These are phyloP conservation scores for Uria lomvia DNA, from an alignment of 2,113 vertebrate species.

Conservation along the genomic window DNA sequence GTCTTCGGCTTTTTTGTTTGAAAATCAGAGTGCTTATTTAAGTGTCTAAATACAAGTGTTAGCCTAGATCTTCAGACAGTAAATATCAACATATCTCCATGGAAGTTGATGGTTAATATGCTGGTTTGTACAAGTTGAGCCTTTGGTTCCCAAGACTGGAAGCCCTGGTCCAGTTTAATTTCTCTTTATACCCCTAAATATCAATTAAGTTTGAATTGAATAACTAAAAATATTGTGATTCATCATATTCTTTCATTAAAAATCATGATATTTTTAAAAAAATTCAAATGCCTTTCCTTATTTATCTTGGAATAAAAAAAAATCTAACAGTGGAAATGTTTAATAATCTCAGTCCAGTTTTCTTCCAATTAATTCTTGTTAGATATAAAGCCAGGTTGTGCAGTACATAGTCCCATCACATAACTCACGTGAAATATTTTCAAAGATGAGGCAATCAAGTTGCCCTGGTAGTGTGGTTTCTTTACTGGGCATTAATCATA, in stretches of 20 bases:
- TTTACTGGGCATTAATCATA: slow-evolving; percentile 7
- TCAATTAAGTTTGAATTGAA: not conserved
- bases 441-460: not conserved
- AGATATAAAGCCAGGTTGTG: not conserved
- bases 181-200: not conserved
- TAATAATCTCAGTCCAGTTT: not conserved
- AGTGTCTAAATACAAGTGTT: not conserved
- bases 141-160: not conserved
- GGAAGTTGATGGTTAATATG: not conserved
- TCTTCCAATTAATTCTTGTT: not conserved
- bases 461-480: not conserved
- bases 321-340: not conserved
- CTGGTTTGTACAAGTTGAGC: not conserved
- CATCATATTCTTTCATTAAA: not conserved
- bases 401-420: not conserved
- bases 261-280: not conserved
- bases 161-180: not conserved
- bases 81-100: not conserved
- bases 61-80: not conserved
- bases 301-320: not conserved
- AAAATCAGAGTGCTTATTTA: not conserved
- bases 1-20: not conserved
- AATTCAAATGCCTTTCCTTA: not conserved
- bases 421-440: slow-evolving; percentile 6
- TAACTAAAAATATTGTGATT: not conserved